Conservation (phyloP, 2,113 vertebrate genomes). For the Oostethus manadensis region DNA sequence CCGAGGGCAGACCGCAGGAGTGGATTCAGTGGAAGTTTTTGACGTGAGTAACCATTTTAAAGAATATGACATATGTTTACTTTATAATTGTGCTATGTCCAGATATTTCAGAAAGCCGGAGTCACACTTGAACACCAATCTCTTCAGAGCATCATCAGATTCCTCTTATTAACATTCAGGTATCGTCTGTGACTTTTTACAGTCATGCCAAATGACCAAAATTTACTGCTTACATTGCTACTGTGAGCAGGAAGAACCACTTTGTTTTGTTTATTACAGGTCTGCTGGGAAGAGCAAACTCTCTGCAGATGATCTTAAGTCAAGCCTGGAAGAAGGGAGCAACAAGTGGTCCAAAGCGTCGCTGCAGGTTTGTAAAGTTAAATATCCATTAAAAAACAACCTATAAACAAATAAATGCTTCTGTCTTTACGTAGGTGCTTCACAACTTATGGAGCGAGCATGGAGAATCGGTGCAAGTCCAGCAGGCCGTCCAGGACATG, state of each 20-base stretch:
- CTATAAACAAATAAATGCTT: too few species aligned
- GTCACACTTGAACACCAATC: conserved; percentile 65
- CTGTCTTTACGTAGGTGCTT: conserved; percentile 66
- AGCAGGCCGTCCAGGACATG: conserved; percentile 62
- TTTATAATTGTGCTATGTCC: conserved; percentile 27
- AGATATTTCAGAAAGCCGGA: conserved; percentile 78
- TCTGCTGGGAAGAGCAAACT: conserved; percentile 75
- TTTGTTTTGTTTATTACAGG: conserved; percentile 35
- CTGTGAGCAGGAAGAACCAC: not conserved
- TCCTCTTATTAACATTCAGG: conserved; percentile 80
- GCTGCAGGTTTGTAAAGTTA: conserved; percentile 57
- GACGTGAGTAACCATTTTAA: conserved; percentile 59
- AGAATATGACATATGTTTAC: conserved; percentile 10
- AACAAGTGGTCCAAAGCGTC: conserved; percentile 69
- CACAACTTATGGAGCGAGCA: conserved; percentile 80
- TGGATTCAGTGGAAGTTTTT: conserved; percentile 74
- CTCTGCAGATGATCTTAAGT: conserved; percentile 68
- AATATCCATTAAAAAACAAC: not conserved
- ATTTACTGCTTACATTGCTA: not conserved
- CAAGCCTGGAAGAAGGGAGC: conserved; percentile 49
- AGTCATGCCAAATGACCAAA: not conserved
- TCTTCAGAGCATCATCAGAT: conserved; percentile 69
- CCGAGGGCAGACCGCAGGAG: conserved; percentile 65
- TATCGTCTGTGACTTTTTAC: conserved; percentile 40
- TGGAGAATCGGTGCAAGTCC: conserved; percentile 57